phyloP scores from a whole-genome alignment of 2,888 invertebrate species.

The Tipula unca region DNA sequence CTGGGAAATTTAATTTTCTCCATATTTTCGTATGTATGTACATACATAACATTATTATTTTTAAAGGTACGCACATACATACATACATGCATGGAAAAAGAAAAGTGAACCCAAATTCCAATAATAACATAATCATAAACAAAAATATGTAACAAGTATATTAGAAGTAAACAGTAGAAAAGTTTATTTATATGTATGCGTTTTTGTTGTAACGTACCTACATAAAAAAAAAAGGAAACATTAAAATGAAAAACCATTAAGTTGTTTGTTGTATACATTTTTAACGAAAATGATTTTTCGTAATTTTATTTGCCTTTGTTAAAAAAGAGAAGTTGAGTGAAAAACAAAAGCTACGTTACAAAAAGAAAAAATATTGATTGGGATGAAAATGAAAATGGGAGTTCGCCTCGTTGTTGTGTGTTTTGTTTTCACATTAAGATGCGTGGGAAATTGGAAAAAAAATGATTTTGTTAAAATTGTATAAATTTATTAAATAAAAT shows the following conservation, averaged over 20 bases:
- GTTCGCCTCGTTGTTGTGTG: neutral
- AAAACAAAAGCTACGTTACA: neutral
- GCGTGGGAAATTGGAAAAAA: neutral
- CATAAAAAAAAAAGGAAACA: neutral
- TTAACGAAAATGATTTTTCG: neutral
- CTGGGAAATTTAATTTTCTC: neutral
- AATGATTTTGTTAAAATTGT: neutral
- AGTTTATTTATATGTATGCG: neutral
- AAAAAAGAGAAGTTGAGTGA: neutral
- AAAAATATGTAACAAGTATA: slow-evolving; percentile 3
- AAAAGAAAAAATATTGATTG: neutral
- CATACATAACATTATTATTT: neutral
- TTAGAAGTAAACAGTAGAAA: neutral
- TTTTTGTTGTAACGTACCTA: neutral
- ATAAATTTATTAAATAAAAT: neutral
- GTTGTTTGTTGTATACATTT: neutral
- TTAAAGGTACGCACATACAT: neutral
- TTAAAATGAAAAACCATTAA: neutral
- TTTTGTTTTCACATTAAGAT: neutral
- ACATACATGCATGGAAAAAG: neutral
- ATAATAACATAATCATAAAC: slow-evolving; percentile 14
- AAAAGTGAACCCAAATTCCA: neutral
- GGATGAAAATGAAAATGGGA: neutral
- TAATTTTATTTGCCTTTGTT: neutral
- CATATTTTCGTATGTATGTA: neutral